These are phyloP conservation scores for Solenopsis fugax DNA, from an alignment of 1,140 invertebrate species.

Conservation along the genomic window DNA sequence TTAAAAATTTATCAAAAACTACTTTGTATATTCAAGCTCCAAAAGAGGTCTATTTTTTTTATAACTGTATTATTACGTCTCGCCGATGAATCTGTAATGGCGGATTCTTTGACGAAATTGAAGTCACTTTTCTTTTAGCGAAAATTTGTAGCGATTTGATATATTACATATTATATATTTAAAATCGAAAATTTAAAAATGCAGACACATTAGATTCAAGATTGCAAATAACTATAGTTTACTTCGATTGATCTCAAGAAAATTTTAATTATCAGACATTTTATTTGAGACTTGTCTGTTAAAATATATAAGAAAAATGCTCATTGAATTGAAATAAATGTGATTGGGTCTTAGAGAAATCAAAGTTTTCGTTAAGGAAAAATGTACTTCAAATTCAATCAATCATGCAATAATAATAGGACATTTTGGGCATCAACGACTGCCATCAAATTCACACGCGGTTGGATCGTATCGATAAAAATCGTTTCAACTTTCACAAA, in stretches of 20 bases:
- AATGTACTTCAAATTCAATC: neutral
- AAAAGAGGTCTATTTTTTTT: too few relatives aligned
- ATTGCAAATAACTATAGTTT: neutral
- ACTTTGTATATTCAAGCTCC: too few relatives aligned
- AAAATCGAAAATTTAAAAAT: neutral
- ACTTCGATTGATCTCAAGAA: neutral
- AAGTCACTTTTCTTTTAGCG: neutral
- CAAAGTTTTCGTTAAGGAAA: slow-evolving; percentile 14
- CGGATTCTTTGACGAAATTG: neutral
- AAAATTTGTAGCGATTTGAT: slow-evolving; percentile 12
- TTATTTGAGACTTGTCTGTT: neutral
- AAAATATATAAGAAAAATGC: neutral
- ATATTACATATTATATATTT: neutral
- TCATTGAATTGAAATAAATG: neutral
- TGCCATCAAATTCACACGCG: neutral
- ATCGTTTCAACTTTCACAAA: slow-evolving; percentile 31
- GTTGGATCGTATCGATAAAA: slow-evolving; percentile 27
- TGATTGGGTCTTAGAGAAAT: neutral
- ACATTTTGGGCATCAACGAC: neutral
- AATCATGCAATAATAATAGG: neutral
- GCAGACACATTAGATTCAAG: neutral
- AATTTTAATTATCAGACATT: neutral
- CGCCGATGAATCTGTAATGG: slow-evolving; percentile 11
- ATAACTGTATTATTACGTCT: neutral
- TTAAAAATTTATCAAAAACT: too few relatives aligned